Evolutionary conservation across 2,888 invertebrate genomes (phyloP), one percentile per base, ranked within the genome.

Genomic region (Frankliniella fusca): DNA sequence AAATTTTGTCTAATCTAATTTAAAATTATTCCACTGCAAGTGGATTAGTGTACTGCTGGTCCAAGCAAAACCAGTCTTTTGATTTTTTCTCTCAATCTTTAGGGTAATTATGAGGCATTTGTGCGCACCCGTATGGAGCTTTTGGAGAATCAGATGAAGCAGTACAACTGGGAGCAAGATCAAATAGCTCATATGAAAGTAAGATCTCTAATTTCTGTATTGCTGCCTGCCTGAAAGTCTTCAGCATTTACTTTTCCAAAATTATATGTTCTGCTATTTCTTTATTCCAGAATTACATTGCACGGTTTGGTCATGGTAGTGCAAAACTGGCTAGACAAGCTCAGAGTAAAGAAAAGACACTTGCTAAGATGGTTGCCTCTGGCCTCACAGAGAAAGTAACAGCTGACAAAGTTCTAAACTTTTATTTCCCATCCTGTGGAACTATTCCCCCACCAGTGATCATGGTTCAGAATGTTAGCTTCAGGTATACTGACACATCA

Each of bases 101-200:
- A 91, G 91, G 92, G 93, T 86, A 99, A 99, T 90, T 99, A 99
- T 88, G 99, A 99, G 88, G 94, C 96, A 1, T 99, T 99, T 87
- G 92, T 97, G 12, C 94, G 95, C 85, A 99, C 99, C 3, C 91
- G 98, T 84, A 91, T 94, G 91, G 99, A 99, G 88, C 90, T 98
- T 86, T 90, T 98, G 84, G 99, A 99, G 89, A 99, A 99, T 89
- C 99, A 99, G 90, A 95, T 95, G 93, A 99, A 99, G 88, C 97
- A 97, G 87, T 99, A 98, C 89, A 97, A 98, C 87, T 99, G 99
- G 99, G 99, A 99, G 89, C 99, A 99, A 88, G 97, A 98, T 89
- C 99, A 99, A 89, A 99, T 99, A 84, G 92, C 97, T 83, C 97
- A 99, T 87, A 99, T 99, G 99, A 99, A 99, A 92, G 95, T 94